Evolutionary conservation across 2,113 vertebrate species (phyloP).

Genomic region (Microtus ochrogaster): DNA sequence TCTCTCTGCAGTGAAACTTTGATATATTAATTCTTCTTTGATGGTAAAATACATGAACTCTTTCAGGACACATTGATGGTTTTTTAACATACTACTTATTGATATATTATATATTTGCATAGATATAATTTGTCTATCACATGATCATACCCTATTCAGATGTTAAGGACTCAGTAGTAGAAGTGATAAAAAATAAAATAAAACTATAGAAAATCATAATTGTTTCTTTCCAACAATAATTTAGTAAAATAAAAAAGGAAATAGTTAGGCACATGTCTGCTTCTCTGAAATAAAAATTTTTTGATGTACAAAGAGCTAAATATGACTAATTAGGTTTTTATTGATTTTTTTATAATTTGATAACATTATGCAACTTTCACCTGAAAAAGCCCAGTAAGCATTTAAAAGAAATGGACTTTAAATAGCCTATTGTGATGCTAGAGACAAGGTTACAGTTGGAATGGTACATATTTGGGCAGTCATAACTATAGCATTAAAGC

Average conservation of each 20-base stretch:
- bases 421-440: not conserved
- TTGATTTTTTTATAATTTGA: not conserved
- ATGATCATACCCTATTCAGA: not conserved
- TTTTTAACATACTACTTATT: not conserved
- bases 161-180: not conserved
- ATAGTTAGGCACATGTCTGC: not conserved
- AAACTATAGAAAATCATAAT: not conserved
- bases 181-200: not conserved
- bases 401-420: conserved; percentile 50
- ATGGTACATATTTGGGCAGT: conserved; percentile 33
- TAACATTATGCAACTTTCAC: not conserved
- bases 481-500: conserved; percentile 70
- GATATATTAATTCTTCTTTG: not conserved
- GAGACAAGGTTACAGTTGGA: conserved; percentile 25
- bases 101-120: no score
- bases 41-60: not conserved
- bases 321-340: not conserved
- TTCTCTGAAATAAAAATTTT: not conserved
- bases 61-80: not conserved
- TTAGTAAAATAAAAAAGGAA: conserved; percentile 10
- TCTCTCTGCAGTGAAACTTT: not conserved
- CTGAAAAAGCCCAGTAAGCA: not conserved
- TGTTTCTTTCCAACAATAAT: not conserved
- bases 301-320: not conserved
- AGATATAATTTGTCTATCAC: not conserved